Evolutionary conservation across 1,140 invertebrate genomes (phyloP).

Genomic region (Whitmania pigra): DNA sequence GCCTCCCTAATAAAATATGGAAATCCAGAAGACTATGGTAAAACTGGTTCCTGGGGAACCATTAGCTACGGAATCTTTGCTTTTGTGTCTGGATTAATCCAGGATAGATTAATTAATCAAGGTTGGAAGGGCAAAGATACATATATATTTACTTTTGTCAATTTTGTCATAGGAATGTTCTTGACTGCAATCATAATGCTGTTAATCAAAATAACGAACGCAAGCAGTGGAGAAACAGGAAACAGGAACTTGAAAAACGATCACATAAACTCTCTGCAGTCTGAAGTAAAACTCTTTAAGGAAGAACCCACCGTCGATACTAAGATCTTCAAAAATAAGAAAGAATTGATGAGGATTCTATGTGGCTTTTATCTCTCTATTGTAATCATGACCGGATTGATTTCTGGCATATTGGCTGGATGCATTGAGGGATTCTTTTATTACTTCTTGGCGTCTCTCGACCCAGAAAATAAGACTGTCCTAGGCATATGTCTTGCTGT

Average conservation of each 20-base stretch:
- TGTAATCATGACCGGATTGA: neutral
- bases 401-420: constrained; percentile 48
- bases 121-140: too few relatives aligned
- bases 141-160: too few relatives aligned
- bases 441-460: constrained; percentile 67
- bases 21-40: constrained; percentile 50
- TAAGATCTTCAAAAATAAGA: neutral
- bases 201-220: too few relatives aligned
- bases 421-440: constrained; percentile 79
- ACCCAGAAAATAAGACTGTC: constrained; percentile 56
- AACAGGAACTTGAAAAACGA: too few relatives aligned
- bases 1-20: constrained; percentile 25
- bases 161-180: too few relatives aligned
- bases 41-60: constrained; percentile 53
- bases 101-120: constrained; percentile 25
- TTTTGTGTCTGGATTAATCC: constrained; percentile 31
- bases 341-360: constrained; percentile 19
- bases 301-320: too few relatives aligned
- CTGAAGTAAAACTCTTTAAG: too few relatives aligned
- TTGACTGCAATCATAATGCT: too few relatives aligned
- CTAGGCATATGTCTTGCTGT: constrained; percentile 66
- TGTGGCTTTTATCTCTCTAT: constrained; percentile 20
- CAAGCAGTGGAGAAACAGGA: too few relatives aligned
- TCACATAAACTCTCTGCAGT: too few relatives aligned
- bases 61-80: constrained; percentile 29